Conservation (phyloP, 2,113 vertebrate genomes). For the Petaurus breviceps region DNA sequence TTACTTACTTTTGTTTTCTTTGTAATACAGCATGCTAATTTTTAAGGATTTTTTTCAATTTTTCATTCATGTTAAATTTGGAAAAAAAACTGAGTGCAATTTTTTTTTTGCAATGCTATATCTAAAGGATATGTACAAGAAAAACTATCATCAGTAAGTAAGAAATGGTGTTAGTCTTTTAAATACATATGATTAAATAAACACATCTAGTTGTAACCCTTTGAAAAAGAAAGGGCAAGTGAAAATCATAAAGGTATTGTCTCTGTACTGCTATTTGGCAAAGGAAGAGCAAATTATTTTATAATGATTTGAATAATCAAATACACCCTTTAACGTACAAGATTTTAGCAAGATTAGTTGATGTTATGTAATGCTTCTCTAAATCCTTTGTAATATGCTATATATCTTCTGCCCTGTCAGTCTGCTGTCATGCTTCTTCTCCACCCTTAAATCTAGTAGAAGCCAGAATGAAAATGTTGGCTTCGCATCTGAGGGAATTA, state of each 20-base stretch:
- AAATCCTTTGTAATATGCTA: background rate
- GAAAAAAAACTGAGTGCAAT: background rate
- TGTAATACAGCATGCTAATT: background rate
- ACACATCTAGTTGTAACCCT: background rate
- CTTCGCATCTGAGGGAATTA: background rate
- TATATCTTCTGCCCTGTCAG: background rate
- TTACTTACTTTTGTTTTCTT: background rate
- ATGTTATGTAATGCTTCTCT: conserved; percentile 56
- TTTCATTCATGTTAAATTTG: background rate
- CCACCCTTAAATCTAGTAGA: conserved; percentile 27
- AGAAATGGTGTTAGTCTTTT: background rate
- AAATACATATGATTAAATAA: background rate
- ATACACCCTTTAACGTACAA: conserved; percentile 56
- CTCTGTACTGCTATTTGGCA: conserved; percentile 41
- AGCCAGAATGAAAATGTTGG: background rate
- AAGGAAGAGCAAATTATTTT: conserved; percentile 30
- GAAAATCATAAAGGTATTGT: conserved; percentile 33
- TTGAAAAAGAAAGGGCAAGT: conserved; percentile 12
- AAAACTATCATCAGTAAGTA: conserved; percentile 4
- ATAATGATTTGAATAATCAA: conserved; percentile 57
- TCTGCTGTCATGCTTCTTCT: background rate
- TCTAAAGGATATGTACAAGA: background rate
- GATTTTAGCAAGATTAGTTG: conserved; percentile 55
- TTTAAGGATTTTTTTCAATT: too few species aligned
- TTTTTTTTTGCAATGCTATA: background rate